A percentile compares a stretch with the other conserved stretches of the same genome.
Evolutionary conservation across 2,888 invertebrate genomes (phyloP).

Genomic region (Dromius quadrimaculatus): DNA sequence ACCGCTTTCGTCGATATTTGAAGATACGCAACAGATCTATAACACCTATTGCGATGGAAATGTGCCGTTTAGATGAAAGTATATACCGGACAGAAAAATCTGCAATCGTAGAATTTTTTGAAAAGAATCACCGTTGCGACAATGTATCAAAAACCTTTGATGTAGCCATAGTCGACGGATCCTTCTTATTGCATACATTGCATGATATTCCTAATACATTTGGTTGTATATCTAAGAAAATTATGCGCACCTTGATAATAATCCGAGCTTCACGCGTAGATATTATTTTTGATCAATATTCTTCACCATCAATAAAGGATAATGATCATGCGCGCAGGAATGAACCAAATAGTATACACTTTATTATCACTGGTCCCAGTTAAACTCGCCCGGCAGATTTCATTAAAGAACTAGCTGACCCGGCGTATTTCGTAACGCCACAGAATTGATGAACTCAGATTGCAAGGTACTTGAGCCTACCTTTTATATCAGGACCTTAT

Average conservation of each 20-base stretch:
- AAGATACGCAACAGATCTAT: too few relatives aligned
- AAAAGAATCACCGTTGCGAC: conserved; percentile 52
- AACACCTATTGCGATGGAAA: conserved; percentile 20
- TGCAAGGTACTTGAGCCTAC: too few relatives aligned
- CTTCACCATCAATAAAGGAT: conserved; percentile 55
- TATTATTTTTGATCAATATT: conserved; percentile 55
- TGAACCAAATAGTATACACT: conserved; percentile 46
- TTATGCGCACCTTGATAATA: conserved; percentile 38
- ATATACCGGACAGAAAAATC: conserved; percentile 7
- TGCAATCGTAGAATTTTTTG: conserved; percentile 20
- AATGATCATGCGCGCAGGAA: conserved; percentile 49
- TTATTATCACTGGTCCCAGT: conserved; percentile 50
- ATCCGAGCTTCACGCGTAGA: conserved; percentile 48
- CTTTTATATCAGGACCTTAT: too few relatives aligned
- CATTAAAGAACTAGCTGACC: too few relatives aligned
- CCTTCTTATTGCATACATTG: neutral
- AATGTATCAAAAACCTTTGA: conserved; percentile 15
- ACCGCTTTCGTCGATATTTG: too few relatives aligned
- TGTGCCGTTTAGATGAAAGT: conserved; percentile 35
- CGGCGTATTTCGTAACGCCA: too few relatives aligned
- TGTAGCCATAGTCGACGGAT: neutral
- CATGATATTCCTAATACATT: neutral
- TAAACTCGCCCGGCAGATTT: conserved; percentile 53
- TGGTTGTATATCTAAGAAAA: conserved; percentile 2
- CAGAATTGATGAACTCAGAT: too few relatives aligned